These are phyloP conservation scores for Delphinus delphis DNA, from an alignment of 2,113 vertebrate genomes.

Conservation along the genomic window DNA sequence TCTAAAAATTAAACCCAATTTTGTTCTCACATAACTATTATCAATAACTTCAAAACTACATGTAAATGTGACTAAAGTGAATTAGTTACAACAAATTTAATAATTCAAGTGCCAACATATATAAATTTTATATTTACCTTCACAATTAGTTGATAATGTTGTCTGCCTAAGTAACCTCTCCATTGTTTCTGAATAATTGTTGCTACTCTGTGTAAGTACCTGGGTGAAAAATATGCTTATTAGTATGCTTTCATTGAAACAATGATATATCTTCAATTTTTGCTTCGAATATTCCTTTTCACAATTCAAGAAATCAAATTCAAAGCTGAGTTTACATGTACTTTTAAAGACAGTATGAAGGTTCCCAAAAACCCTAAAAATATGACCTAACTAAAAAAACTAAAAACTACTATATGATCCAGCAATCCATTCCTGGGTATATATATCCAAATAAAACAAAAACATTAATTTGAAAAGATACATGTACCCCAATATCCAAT, in stretches of 20 bases:
- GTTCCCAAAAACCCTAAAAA: not conserved
- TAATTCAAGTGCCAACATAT: not conserved
- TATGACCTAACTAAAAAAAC: too few species aligned
- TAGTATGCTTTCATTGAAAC: not conserved
- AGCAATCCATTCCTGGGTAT: not conserved
- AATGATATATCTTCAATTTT: not conserved
- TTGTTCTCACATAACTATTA: conserved; percentile 44
- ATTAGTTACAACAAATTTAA: not conserved
- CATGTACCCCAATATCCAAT: not conserved
- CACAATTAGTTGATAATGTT: conserved; percentile 86
- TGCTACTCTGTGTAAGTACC: conserved; percentile 87
- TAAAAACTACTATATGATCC: not conserved
- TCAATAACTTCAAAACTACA: conserved; percentile 26
- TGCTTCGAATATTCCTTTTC: not conserved
- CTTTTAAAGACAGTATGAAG: not conserved
- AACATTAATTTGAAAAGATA: not conserved
- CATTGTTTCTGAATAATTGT: conserved; percentile 92
- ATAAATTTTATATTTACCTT: conserved; percentile 86
- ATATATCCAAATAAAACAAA: not conserved
- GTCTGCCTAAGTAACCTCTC: conserved; percentile 90
- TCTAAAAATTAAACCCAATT: conserved; percentile 6
- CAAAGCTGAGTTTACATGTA: not conserved
- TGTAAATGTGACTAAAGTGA: conserved; percentile 45
- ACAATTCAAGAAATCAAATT: not conserved
- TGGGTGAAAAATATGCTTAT: conserved; percentile 80